phyloP scores from a whole-genome alignment of 2,888 invertebrate species.

The Stegophylla sp. region DNA sequence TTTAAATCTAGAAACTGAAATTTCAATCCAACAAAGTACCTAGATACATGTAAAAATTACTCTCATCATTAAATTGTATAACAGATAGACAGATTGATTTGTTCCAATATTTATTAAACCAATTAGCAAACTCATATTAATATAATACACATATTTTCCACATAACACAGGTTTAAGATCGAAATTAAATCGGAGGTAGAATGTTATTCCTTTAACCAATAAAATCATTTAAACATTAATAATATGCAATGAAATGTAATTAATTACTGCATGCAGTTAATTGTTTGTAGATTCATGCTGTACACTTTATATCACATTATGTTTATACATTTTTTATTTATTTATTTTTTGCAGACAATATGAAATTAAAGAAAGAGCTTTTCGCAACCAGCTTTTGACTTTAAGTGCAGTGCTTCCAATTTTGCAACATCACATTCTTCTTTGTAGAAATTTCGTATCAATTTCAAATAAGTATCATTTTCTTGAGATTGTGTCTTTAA shows the following conservation, averaged over 20 bases:
- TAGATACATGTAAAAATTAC: no score
- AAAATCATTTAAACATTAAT: not conserved
- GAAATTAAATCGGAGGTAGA: no score
- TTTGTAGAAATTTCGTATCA: conserved; percentile 75
- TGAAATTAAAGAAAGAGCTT: conserved; percentile 68
- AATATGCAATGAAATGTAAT: not conserved
- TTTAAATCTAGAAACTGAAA: no score
- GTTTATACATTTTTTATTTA: conserved; percentile 9
- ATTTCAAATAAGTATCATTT: conserved; percentile 79
- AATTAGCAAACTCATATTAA: no score
- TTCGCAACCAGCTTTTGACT: conserved; percentile 68
- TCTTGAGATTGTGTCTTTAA: conserved; percentile 73
- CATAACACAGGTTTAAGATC: no score
- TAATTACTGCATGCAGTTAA: not conserved
- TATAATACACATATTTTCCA: no score
- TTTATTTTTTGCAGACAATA: conserved; percentile 65
- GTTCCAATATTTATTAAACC: no score
- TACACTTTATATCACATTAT: not conserved
- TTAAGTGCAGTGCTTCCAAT: conserved; percentile 73
- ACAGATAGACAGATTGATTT: no score
- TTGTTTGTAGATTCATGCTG: not conserved
- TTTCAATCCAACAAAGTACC: no score
- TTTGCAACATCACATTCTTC: conserved; percentile 74
- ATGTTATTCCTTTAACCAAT: not conserved
- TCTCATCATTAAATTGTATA: no score